Percentiles rank a stretch among this genome's conserved stretches.
phyloP scores from a whole-genome alignment of 2,797 vertebrate genomes.

The Prionace glauca region DNA sequence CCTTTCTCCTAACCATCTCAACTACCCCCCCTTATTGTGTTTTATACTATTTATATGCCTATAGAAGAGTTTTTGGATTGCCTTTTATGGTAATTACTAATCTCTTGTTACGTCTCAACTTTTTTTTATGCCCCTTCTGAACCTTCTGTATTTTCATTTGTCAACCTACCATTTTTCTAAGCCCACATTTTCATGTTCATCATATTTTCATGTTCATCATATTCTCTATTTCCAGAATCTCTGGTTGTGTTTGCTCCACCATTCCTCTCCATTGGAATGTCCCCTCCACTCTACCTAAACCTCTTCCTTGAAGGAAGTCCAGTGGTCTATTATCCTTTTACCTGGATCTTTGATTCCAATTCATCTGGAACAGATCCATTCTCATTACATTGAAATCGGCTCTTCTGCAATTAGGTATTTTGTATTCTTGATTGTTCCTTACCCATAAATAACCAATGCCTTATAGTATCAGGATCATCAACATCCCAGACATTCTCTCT shows the following conservation, averaged over 20 bases:
- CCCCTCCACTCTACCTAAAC: background rate
- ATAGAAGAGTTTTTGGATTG: too few species aligned
- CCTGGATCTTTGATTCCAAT: background rate
- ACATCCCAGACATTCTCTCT: too few species aligned
- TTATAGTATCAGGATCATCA: background rate
- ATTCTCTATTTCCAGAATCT: background rate
- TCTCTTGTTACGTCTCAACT: background rate
- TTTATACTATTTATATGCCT: background rate
- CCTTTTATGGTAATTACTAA: background rate
- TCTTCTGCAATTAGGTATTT: background rate
- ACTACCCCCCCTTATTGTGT: too few species aligned
- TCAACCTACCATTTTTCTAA: background rate
- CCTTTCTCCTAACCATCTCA: too few species aligned
- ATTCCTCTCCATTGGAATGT: too few species aligned
- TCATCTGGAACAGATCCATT: background rate
- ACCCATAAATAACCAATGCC: background rate
- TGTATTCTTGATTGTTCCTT: background rate
- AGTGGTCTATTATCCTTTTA: background rate
- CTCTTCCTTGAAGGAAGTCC: background rate
- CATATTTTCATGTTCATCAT: too few species aligned
- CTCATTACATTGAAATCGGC: background rate
- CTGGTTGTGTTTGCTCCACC: background rate
- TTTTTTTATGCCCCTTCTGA: background rate
- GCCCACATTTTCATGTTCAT: too few species aligned
- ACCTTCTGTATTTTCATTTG: background rate